Base-by-base conservation (phyloP, 2,113 vertebrate species). In the Apeltes quadracus region DNA sequence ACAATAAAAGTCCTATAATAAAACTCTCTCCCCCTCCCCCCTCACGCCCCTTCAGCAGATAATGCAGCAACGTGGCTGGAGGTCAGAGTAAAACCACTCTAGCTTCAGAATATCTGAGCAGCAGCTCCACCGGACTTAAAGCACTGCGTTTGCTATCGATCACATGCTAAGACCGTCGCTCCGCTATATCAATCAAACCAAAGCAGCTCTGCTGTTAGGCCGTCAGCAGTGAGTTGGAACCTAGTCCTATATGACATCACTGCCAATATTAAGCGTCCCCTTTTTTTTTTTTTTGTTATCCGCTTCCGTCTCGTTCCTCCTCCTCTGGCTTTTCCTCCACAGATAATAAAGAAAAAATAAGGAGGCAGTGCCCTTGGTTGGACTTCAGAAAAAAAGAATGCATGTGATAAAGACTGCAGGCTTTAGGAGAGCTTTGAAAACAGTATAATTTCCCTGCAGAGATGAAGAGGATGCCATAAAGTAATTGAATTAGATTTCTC, bases 321-420 rank as follows among this genome's bases (percentile, higher is more conserved):
- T 73, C 39, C 18, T 57, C 39, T 16, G 29, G 53, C 67, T 69
- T 61, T 55, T 43, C 46, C 58, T 79, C 27, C 4, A 25, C 55
- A 50, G 67, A 48, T 61, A 66, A 48, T 78, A 62, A 79, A 76
- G 67, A 39, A 55, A 75, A 65, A 84, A 84, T 67, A 85, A 83
- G 76, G 81, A 78, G 79, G 61, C 72, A 57, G 75, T 58, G 81
- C 66, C 88, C 85, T 90, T 90, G 76, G 72, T 77, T 62, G 48
- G 68, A 71, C 58, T 75, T 70, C 25, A 74, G 63, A 83, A 39
- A 58, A 65, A 32, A 77, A 79, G 75, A 32, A 80, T 73, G 81
- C 56, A 83, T n/a, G 64, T 23, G 64, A 81, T 83, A 87, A 82
- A 79, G 75, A 70, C 72, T 87, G 68, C 8, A 34, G 63, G 77